Conservation (phyloP, 2,797 vertebrate genomes). For the Microctenopoma stevenorrisi region DNA sequence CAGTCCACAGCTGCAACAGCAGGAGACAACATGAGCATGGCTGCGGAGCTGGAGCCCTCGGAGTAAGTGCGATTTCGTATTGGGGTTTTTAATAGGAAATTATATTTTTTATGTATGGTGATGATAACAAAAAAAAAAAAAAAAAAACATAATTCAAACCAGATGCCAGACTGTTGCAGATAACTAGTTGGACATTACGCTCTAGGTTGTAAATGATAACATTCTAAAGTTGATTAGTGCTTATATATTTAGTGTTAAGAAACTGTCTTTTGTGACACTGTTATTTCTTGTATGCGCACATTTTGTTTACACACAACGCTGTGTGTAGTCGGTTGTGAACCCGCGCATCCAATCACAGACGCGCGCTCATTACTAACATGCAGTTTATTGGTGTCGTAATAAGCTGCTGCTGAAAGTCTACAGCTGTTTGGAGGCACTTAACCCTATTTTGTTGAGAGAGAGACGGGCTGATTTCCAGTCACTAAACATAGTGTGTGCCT, state of each 20-base stretch:
- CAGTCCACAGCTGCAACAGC: conserved; percentile 62
- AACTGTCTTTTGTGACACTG: neutral
- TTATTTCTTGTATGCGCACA: conserved; percentile 15
- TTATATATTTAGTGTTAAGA: neutral
- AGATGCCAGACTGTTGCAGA: no score
- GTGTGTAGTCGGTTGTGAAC: neutral
- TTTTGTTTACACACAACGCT: conserved; percentile 15
- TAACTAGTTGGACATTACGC: neutral
- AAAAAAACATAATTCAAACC: no score
- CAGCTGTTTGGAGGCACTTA: conserved; percentile 1
- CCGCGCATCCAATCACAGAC: neutral
- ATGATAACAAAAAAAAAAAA: neutral
- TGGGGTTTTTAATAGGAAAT: neutral
- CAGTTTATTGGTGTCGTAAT: neutral
- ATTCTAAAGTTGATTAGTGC: neutral
- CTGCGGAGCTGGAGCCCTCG: conserved; percentile 82
- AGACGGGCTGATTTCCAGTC: conserved; percentile 32
- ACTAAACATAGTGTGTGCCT: conserved; percentile 12
- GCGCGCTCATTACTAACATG: neutral
- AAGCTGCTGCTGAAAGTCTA: neutral
- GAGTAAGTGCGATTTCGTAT: conserved; percentile 77
- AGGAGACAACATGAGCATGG: conserved; percentile 73
- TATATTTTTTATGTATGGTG: neutral
- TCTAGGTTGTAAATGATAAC: neutral
- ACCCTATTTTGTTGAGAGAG: conserved; percentile 7